Conservation (phyloP, 1,140 invertebrate genomes). For the Drosophila neocordata region DNA sequence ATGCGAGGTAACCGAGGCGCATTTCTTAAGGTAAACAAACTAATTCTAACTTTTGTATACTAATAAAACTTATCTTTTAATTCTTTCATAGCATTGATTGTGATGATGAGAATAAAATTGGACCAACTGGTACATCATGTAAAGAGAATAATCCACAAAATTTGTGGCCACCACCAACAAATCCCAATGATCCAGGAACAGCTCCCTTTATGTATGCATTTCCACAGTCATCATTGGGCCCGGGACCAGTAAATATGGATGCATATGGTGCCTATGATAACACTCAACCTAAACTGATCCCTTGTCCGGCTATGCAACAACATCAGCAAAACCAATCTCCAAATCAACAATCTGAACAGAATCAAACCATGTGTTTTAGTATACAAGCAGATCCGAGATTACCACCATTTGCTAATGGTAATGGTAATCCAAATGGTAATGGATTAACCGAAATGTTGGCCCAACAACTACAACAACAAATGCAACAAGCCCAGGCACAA, state of each 20-base stretch:
- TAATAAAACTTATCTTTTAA: too few relatives aligned
- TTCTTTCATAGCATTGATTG: conserved; percentile 10
- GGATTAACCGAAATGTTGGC: conserved; percentile 46
- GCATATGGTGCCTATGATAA: not conserved
- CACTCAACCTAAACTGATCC: not conserved
- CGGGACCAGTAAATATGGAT: not conserved
- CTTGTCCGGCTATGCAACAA: not conserved
- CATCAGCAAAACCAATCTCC: not conserved
- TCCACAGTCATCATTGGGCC: not conserved
- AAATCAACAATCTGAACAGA: not conserved
- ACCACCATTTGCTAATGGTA: not conserved
- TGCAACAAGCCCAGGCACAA: conserved; percentile 52
- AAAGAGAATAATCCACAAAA: not conserved
- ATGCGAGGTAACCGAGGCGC: conserved; percentile 55
- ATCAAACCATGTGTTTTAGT: not conserved
- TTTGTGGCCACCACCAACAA: not conserved
- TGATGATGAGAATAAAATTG: not conserved
- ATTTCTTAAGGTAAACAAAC: conserved; percentile 38
- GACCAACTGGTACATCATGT: not conserved
- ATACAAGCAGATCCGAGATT: not conserved
- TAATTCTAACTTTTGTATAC: too few relatives aligned
- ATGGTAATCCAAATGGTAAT: not conserved
- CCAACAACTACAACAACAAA: conserved; percentile 52
- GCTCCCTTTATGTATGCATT: not conserved
- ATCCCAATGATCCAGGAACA: not conserved